Evolutionary conservation across 2,888 invertebrate species (phyloP).

Genomic region (Eurois occulta): DNA sequence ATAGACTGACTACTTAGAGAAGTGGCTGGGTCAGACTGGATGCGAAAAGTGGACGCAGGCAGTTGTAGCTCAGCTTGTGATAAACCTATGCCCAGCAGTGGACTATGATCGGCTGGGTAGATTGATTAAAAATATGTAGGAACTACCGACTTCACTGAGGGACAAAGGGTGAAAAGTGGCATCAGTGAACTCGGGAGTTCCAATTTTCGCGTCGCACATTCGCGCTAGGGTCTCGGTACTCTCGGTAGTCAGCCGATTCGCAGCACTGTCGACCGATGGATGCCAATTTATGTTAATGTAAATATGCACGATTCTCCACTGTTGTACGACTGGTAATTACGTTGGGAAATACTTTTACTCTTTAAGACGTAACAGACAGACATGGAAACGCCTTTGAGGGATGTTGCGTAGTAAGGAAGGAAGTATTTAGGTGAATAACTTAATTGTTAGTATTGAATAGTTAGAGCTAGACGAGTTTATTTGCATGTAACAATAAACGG

Average conservation of each 20-base stretch:
- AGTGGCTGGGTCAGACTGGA: background rate
- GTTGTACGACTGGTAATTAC: conserved; percentile 70
- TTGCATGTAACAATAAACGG: conserved; percentile 4
- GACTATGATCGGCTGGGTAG: background rate
- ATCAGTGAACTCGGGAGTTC: too few relatives aligned
- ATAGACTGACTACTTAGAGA: background rate
- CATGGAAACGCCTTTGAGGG: conserved; percentile 54
- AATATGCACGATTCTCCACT: conserved; percentile 69
- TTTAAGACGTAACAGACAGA: conserved; percentile 57
- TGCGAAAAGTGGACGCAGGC: background rate
- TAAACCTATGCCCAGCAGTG: background rate
- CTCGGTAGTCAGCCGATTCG: conserved; percentile 49
- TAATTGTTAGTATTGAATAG: conserved; percentile 41
- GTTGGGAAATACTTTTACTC: conserved; percentile 68
- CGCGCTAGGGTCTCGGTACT: background rate
- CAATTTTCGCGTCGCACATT: background rate
- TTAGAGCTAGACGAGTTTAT: conserved; percentile 20
- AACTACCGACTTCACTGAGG: too few relatives aligned
- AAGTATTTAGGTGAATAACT: conserved; percentile 46
- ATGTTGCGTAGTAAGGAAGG: conserved; percentile 39
- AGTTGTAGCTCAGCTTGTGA: background rate
- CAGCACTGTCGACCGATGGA: conserved; percentile 60
- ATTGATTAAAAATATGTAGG: background rate
- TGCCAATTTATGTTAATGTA: conserved; percentile 64
- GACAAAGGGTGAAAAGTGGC: too few relatives aligned